Base-by-base conservation (phyloP, 2,797 vertebrate genomes). In the Betta splendens region DNA sequence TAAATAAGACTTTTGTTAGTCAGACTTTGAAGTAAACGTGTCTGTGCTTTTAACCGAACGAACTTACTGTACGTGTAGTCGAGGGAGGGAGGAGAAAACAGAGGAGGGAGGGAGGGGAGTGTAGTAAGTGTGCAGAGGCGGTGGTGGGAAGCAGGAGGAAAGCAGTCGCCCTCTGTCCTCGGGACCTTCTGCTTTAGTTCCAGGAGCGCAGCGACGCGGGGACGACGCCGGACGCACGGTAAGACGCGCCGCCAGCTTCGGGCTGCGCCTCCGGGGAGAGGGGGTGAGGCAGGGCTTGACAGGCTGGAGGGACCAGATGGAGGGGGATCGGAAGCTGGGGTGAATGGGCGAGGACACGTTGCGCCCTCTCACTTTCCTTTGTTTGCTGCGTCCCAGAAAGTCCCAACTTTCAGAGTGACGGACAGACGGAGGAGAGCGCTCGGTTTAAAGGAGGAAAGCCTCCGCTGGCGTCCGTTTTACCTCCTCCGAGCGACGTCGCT, bases 201-300 rank as follows among this genome's bases (percentile, higher is more conserved):
- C 20, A 3, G 43, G 20, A 47, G 12, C 11, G 6, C 12, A 43
- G 25, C 4, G 39, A 58, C 29, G 40, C 49, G 4, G n/a, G n/a
- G n/a, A n/a, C n/a, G n/a, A 48, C 4, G 33, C 57, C 28, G 7
- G 67, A 64, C 44, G 39, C 62, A 77, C 51, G 81, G 80, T 83
- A 75, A 80, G 77, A 53, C 44, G 66, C 31, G 29, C 33, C 10
- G 5, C 33, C 16, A 47, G 23, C 39, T 18, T 4, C n/a, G n/a
- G n/a, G n/a, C n/a, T n/a, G n/a, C n/a, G n/a, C n/a, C 8, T 25
- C 8, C 5, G 31, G 22, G 21, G 43, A 2, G 32, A 23, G n/a
- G 15, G 22, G 52, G 48, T 55, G 60, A 48, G 9, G 21, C 12
- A 21, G 15, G 11, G 6, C n/a, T 3, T 18, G 18, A 23, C 36